Evolutionary conservation across 2,888 invertebrate species (phyloP).

Genomic region (Aphodius sticticus): DNA sequence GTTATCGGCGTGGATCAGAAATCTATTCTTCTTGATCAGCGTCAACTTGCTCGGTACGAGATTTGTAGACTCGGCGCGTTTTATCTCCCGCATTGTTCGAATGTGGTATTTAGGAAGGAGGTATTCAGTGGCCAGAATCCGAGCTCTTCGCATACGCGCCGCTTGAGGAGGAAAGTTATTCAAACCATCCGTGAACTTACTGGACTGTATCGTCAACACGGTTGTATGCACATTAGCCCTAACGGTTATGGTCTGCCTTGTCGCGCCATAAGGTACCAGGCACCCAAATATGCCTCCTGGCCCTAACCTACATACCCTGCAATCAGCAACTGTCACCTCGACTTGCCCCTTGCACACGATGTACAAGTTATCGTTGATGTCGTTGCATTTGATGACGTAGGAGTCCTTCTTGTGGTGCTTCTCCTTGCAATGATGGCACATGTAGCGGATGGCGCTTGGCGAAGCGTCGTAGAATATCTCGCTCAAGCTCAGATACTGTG

Average conservation of each 20-base stretch:
- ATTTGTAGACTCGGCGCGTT: background rate
- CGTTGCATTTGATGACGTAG: constrained; percentile 43
- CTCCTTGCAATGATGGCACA: constrained; percentile 38
- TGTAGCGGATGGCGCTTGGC: constrained; percentile 29
- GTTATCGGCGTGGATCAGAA: constrained; percentile 23
- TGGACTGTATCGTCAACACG: constrained; percentile 36
- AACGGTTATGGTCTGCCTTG: constrained; percentile 42
- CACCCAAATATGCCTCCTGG: constrained; percentile 44
- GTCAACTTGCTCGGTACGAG: background rate
- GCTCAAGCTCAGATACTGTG: constrained; percentile 18
- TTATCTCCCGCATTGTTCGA: background rate
- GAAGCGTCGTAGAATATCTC: constrained; percentile 29
- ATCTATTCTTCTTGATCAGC: background rate
- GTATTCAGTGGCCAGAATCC: constrained; percentile 30
- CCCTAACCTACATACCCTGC: constrained; percentile 22
- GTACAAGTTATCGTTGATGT: constrained; percentile 40
- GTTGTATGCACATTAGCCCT: constrained; percentile 39
- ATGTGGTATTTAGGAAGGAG: constrained; percentile 7
- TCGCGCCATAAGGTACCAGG: constrained; percentile 37
- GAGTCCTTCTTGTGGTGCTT: constrained; percentile 40
- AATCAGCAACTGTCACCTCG: constrained; percentile 34
- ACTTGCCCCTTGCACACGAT: constrained; percentile 41
- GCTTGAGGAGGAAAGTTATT: constrained; percentile 14
- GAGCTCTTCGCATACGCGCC: constrained; percentile 23
- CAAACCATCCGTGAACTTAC: background rate